A percentile compares a stretch with the other conserved stretches of the same genome.
Conservation (phyloP, 1,140 invertebrate species). For the Yoshiicerus persimilis region DNA sequence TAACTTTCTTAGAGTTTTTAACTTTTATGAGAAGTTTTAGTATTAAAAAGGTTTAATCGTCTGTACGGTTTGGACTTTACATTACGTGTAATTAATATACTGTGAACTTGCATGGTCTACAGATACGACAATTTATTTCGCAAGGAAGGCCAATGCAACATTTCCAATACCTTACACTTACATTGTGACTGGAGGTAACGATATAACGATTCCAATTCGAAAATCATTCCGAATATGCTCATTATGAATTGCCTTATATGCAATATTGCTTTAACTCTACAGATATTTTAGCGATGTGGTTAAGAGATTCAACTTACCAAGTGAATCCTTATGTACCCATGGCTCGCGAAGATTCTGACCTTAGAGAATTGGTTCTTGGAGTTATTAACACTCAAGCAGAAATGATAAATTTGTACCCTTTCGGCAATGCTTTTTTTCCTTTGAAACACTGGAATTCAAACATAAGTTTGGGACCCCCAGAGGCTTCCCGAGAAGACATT, state of each 20-base stretch:
- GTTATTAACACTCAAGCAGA: slow-evolving; percentile 48
- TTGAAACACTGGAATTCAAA: slow-evolving; percentile 42
- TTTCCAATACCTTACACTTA: slow-evolving; percentile 34
- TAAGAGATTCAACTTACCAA: slow-evolving; percentile 44
- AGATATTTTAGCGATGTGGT: slow-evolving; percentile 47
- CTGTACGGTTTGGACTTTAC: too few species aligned
- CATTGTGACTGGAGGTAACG: slow-evolving; percentile 45
- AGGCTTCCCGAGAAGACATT: background rate
- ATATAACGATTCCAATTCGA: too few species aligned
- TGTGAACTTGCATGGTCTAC: background rate
- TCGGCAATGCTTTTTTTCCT: slow-evolving; percentile 42
- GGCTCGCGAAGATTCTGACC: slow-evolving; percentile 26
- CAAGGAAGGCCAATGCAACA: background rate
- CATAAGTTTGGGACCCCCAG: slow-evolving; percentile 17
- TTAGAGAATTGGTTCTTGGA: slow-evolving; percentile 40
- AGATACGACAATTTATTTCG: slow-evolving; percentile 39
- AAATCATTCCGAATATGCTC: background rate
- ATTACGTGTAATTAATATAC: too few species aligned
- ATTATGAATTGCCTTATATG: background rate
- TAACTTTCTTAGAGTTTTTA: too few species aligned
- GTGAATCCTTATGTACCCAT: slow-evolving; percentile 45
- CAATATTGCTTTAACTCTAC: too few species aligned
- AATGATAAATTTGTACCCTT: slow-evolving; percentile 41
- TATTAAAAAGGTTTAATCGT: too few species aligned
- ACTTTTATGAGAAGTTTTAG: too few species aligned